Conservation (phyloP, 2,888 invertebrate species). For the Pandemis heparana region DNA sequence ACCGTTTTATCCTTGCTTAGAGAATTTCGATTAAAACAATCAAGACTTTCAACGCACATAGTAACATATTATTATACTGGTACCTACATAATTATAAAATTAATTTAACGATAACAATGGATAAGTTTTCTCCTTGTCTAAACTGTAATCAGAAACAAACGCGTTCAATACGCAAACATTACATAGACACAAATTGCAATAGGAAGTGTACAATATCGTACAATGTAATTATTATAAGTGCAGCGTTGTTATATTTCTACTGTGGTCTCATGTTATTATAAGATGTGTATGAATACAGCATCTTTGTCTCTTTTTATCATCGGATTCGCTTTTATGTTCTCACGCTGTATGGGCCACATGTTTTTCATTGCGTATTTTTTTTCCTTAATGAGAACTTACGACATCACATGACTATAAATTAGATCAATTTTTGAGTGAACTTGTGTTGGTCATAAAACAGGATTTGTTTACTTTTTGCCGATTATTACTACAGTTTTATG, state of each 20-base stretch:
- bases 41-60: too few relatives aligned
- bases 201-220: too few relatives aligned
- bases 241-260: constrained; percentile 8
- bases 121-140: too few relatives aligned
- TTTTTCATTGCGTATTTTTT: constrained; percentile 77
- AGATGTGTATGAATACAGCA: constrained; percentile 54
- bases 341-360: constrained; percentile 78
- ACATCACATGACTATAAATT: constrained; percentile 76
- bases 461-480: constrained; percentile 69
- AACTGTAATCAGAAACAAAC: too few relatives aligned
- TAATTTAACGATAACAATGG: too few relatives aligned
- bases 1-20: too few relatives aligned
- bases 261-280: constrained; percentile 43
- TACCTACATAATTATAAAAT: too few relatives aligned
- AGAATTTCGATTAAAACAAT: too few relatives aligned
- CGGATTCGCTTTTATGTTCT: constrained; percentile 73
- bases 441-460: constrained; percentile 74
- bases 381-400: constrained; percentile 67
- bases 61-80: too few relatives aligned
- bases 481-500: constrained; percentile 41
- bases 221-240: background rate
- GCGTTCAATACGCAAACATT: too few relatives aligned
- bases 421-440: constrained; percentile 75
- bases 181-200: too few relatives aligned
- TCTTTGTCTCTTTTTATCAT: constrained; percentile 65